Conservation (phyloP, 2,888 invertebrate species). For the Eubasilissa splendida region DNA sequence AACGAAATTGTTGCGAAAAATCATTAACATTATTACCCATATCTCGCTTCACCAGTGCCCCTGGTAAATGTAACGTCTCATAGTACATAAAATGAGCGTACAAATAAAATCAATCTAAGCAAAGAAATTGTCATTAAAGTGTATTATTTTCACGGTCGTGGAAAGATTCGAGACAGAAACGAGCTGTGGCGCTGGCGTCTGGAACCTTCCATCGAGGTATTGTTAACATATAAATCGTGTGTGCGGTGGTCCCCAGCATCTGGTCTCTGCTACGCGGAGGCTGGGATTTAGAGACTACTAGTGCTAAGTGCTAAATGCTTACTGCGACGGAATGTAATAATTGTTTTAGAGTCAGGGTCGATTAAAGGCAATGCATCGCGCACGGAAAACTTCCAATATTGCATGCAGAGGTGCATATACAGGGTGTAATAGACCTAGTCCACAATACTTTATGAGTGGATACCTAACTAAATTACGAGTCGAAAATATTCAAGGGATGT, state of each 20-base stretch:
- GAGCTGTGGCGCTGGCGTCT: background rate
- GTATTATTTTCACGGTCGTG: background rate
- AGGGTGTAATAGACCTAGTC: too few species aligned
- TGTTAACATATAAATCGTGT: background rate
- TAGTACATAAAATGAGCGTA: too few species aligned
- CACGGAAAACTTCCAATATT: background rate
- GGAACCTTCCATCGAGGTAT: background rate
- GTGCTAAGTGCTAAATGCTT: constrained; percentile 10
- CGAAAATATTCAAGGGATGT: too few species aligned
- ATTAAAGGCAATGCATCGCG: background rate
- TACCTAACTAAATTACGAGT: too few species aligned
- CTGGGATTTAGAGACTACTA: background rate
- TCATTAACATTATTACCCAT: too few species aligned
- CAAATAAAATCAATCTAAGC: background rate
- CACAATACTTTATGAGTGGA: too few species aligned
- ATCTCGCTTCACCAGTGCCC: too few species aligned
- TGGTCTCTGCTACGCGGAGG: background rate
- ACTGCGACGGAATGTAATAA: constrained; percentile 19
- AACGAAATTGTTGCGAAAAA: too few species aligned
- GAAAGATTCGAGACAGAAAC: background rate
- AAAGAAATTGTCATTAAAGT: background rate
- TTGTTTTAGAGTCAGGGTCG: constrained; percentile 25
- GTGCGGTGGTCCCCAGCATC: background rate
- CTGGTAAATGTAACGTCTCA: too few species aligned
- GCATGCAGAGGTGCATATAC: too few species aligned